phyloP scores from a whole-genome alignment of 2,797 vertebrate genomes.

The Paguma larvata region DNA sequence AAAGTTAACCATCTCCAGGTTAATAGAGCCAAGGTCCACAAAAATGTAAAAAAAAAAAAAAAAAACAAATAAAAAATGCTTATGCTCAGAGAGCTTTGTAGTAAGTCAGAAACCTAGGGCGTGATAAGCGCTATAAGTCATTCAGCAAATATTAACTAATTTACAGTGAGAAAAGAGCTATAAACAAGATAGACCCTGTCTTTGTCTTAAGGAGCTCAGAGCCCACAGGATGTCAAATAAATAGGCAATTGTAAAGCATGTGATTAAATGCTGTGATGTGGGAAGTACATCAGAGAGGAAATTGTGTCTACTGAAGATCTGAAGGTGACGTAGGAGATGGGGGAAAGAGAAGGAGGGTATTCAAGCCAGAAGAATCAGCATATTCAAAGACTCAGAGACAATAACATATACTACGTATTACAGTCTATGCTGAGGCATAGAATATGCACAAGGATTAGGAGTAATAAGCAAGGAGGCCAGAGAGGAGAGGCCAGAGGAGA shows the following conservation, averaged over 20 bases:
- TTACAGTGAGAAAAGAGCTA: background rate
- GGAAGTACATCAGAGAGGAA: conserved; percentile 4
- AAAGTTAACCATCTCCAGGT: background rate
- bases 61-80: background rate
- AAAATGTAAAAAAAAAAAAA: background rate
- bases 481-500: background rate
- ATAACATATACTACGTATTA: too few species aligned
- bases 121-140: background rate
- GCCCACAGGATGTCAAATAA: background rate
- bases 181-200: background rate
- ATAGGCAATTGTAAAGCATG: background rate
- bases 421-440: background rate
- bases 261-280: background rate
- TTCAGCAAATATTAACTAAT: conserved; percentile 1
- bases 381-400: background rate
- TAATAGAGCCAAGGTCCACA: background rate
- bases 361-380: background rate
- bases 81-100: background rate
- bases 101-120: background rate
- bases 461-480: background rate
- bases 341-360: background rate
- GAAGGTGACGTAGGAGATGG: background rate
- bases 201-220: background rate
- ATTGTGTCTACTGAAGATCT: background rate
- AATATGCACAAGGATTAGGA: background rate